phyloP scores from a whole-genome alignment of 2,888 invertebrate species.

The Agrotis segetum region DNA sequence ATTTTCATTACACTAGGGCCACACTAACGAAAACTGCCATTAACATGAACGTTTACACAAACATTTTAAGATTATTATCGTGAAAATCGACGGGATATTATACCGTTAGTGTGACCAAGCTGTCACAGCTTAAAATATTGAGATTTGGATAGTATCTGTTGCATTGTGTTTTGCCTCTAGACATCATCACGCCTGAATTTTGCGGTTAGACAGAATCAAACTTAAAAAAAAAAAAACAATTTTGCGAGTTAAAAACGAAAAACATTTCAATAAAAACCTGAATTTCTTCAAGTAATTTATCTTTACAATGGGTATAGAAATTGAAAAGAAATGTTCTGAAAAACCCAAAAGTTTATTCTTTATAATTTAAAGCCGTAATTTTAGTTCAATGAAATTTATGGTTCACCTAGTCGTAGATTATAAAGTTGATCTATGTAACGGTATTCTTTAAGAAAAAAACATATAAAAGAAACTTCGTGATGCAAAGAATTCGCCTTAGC shows the following conservation, averaged over 20 bases:
- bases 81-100: no score
- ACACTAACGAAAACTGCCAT: no score
- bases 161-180: no score
- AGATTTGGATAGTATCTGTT: no score
- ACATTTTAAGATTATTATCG: no score
- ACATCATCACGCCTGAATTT: no score
- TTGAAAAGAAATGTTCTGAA: neutral
- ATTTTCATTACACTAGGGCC: no score
- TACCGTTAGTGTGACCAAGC: no score
- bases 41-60: no score
- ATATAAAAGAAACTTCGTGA: slow-evolving; percentile 30
- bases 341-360: neutral
- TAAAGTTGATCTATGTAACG: slow-evolving; percentile 33
- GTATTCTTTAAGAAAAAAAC: slow-evolving; percentile 30
- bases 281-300: neutral
- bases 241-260: neutral
- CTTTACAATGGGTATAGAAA: neutral
- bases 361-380: slow-evolving; percentile 13
- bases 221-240: no score
- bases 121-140: no score
- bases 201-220: no score
- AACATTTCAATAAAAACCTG: neutral
- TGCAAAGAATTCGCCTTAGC: slow-evolving; percentile 34
- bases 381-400: slow-evolving; percentile 21
- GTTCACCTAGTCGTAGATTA: slow-evolving; percentile 14